Evolutionary conservation across 1,140 invertebrate genomes (phyloP), one percentile per base, ranked within the genome.

Genomic region (Aphelenchoides fujianensis): DNA sequence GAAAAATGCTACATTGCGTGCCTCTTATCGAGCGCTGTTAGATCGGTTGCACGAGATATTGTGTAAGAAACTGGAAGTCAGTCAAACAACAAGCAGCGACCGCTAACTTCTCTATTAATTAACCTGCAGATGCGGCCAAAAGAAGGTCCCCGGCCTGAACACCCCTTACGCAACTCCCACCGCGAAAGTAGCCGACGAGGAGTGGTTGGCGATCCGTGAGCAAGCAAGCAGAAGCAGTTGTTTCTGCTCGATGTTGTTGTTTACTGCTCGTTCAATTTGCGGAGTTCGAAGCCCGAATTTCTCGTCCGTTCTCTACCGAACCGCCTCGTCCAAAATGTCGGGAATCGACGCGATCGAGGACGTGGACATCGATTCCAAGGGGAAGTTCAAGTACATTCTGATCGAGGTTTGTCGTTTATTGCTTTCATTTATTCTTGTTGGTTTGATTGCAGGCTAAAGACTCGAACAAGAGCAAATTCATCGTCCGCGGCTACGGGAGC

Each of bases 351-450:
- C 73, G 28, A 78, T 94, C 70, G 86, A 89, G 1, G 88, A 91
- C 78, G 92, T 92, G 16, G 91, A 92, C 70, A 93, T 94, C 77
- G 92, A 93, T 81, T 85, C 88, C 16, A 69, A 71, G n/a, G 92
- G 92, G 30, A 89, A 88, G 54, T 94, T 93, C 84, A 95, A 94
- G 84, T 94, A 94, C 76, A 90, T 94, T 79, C 86, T 94, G 36
- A 89, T 94, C 27, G 89, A 91, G 81, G 89, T 93, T 0, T 86
- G 87, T 67, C n/a, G n/a, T 81, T 82, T 69, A 3, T 74, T 0
- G 37, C 12, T 31, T 72, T 72, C n/a, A 7, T 41, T 31, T 81
- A 79, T 68, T 69, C 77, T 74, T 53, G 31, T 23, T 59, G 53
- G 54, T 82, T 28, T 35, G 55, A 54, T 75, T 70, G 57, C 53